A percentile compares a stretch with the other conserved stretches of the same genome.
phyloP scores from a whole-genome alignment of 1,140 invertebrate genomes.

The Drosophila sucinea region DNA sequence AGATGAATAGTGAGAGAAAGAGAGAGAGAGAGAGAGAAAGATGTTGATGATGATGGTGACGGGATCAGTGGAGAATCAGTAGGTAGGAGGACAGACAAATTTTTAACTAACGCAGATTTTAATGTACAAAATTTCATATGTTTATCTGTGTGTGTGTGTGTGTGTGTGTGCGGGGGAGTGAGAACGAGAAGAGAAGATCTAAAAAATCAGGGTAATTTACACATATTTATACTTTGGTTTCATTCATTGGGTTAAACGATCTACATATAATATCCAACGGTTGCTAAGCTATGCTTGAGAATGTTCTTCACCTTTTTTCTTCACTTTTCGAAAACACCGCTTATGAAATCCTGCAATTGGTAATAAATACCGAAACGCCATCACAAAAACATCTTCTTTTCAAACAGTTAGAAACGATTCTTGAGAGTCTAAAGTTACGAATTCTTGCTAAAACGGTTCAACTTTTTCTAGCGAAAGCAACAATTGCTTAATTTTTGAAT shows the following conservation, averaged over 20 bases:
- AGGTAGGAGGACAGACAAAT: not conserved
- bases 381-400: too few relatives aligned
- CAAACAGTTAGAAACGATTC: too few relatives aligned
- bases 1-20: not conserved
- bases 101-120: constrained; percentile 22
- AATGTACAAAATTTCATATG: not conserved
- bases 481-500: too few relatives aligned
- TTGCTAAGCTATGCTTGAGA: not conserved
- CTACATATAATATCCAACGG: not conserved
- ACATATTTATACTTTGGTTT: constrained; percentile 6
- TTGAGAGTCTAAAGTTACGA: too few relatives aligned
- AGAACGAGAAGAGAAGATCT: not conserved
- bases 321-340: too few relatives aligned
- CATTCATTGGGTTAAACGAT: constrained; percentile 10
- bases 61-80: too few relatives aligned
- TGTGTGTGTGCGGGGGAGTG: not conserved
- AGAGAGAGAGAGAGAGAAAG: not conserved
- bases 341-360: too few relatives aligned
- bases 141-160: not conserved
- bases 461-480: too few relatives aligned
- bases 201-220: constrained; percentile 19
- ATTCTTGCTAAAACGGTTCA: too few relatives aligned
- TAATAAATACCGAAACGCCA: too few relatives aligned
- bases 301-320: too few relatives aligned
- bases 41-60: too few relatives aligned